phyloP scores from a whole-genome alignment of 2,888 invertebrate genomes.

The Alcis repandata region DNA sequence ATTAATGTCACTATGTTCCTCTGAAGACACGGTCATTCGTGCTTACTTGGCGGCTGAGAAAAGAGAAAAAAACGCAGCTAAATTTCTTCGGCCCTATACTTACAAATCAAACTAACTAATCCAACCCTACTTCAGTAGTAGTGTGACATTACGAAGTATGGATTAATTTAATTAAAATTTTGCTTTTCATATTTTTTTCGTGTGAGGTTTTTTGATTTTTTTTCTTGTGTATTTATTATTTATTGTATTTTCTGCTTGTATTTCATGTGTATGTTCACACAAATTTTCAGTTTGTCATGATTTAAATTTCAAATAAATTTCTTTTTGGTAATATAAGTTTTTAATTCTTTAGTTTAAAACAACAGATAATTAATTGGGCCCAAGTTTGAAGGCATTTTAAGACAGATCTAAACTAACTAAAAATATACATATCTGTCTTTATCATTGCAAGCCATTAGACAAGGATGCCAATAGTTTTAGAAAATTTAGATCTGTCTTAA shows the following conservation, averaged over 20 bases:
- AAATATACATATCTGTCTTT: no score
- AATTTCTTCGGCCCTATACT: constrained; percentile 96
- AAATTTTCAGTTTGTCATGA: constrained; percentile 70
- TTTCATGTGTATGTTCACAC: constrained; percentile 72
- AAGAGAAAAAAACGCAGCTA: constrained; percentile 98
- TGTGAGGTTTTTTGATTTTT: no score
- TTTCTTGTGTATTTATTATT: no score
- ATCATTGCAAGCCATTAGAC: no score
- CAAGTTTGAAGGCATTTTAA: no score
- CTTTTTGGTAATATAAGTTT: constrained; percentile 75
- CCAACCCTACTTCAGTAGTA: constrained; percentile 52
- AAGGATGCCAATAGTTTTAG: no score
- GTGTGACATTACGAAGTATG: constrained; percentile 65
- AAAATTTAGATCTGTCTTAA: no score
- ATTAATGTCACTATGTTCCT: constrained; percentile 98
- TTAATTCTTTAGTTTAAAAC: no score
- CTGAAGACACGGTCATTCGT: constrained; percentile 98
- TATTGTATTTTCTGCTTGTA: constrained; percentile 74
- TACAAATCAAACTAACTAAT: constrained; percentile 96
- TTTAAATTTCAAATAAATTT: constrained; percentile 73
- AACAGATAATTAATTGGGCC: no score
- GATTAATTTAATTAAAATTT: constrained; percentile 62
- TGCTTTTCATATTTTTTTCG: constrained; percentile 72
- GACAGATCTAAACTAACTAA: no score
- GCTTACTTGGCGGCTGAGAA: constrained; percentile 99